A percentile compares a stretch with the other conserved stretches of the same genome.
Conservation (phyloP, 2,113 vertebrate species). For the Nesoenas mayeri region DNA sequence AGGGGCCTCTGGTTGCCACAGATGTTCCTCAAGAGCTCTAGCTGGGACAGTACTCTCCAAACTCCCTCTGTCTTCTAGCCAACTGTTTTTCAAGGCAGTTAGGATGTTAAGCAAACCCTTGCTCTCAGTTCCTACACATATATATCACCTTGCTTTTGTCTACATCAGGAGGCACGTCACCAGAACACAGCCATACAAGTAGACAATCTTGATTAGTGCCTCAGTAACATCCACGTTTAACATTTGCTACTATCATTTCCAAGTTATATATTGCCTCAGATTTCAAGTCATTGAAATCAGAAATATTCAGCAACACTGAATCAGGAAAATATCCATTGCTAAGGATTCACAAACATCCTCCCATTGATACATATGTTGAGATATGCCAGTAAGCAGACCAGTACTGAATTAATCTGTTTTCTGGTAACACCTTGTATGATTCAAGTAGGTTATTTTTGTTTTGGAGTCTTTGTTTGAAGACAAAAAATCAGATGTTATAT, state of each 20-base stretch:
- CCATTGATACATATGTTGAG: background rate
- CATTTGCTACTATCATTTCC: background rate
- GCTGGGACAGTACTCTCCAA: background rate
- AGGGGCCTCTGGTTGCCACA: background rate
- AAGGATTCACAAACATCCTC: accelerated
- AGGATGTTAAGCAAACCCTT: background rate
- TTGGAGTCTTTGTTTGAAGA: background rate
- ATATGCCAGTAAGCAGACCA: background rate
- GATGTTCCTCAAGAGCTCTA: background rate
- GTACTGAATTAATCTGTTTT: background rate
- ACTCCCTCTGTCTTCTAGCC: background rate
- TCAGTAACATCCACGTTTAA: accelerated
- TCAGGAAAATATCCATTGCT: background rate
- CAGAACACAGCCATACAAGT: background rate
- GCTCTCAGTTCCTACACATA: background rate
- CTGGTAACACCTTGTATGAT: background rate
- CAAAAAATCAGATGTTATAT: background rate
- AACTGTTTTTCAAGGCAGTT: background rate
- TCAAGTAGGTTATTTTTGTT: background rate
- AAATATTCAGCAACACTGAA: background rate
- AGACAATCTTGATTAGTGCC: background rate
- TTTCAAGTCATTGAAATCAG: background rate
- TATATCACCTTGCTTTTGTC: background rate
- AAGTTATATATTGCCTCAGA: background rate
- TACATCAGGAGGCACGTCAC: background rate